These are phyloP conservation scores for Formica exsecta DNA, from an alignment of 1,140 invertebrate species.

Conservation along the genomic window DNA sequence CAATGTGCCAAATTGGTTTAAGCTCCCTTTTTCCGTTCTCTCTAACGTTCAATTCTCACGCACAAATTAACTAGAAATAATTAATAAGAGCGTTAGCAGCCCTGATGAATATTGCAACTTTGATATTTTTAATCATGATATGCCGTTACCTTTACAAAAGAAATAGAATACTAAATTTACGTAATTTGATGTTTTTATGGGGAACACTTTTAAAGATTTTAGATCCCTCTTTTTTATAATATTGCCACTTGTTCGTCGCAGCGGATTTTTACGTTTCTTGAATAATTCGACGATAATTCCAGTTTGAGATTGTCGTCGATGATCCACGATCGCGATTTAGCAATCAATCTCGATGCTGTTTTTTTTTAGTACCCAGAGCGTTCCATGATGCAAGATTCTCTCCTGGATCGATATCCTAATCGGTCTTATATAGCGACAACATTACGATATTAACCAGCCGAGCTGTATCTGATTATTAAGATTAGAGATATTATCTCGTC, in stretches of 20 bases:
- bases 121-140: neutral
- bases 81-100: neutral
- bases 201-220: neutral
- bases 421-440: neutral
- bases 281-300: constrained; percentile 13
- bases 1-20: constrained; percentile 42
- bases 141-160: neutral
- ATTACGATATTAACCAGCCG: constrained; percentile 19
- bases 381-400: constrained; percentile 45
- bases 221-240: neutral
- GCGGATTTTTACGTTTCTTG: neutral
- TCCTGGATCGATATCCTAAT: neutral
- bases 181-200: neutral
- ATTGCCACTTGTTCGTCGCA: neutral
- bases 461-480: constrained; percentile 27
- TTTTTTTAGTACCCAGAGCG: constrained; percentile 11
- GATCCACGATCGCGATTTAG: constrained; percentile 34
- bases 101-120: neutral
- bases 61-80: constrained; percentile 33
- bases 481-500: neutral
- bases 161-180: neutral
- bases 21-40: neutral
- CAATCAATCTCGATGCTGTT: neutral
- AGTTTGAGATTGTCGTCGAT: neutral
- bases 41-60: constrained; percentile 19